phyloP scores from a whole-genome alignment of 2,113 vertebrate species.

The Psammodynastes pulverulentus region DNA sequence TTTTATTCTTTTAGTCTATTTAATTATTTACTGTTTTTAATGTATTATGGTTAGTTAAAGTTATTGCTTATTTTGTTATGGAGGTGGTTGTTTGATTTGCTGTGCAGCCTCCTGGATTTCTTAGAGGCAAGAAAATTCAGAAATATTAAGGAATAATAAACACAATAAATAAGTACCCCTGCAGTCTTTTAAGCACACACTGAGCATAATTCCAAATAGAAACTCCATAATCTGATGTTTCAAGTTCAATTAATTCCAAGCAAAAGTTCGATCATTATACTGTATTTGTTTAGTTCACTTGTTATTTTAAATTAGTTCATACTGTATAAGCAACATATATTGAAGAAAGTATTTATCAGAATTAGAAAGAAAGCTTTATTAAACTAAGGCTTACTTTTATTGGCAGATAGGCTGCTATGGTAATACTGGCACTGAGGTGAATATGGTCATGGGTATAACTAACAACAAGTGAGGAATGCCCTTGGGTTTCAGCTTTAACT shows the following conservation, averaged over 20 bases:
- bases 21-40: neutral
- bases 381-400: slow-evolving; percentile 76
- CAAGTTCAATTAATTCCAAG: neutral
- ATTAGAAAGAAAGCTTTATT: neutral
- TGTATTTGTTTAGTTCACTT: neutral
- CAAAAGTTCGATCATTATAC: neutral
- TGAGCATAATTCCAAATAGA: neutral
- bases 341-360: neutral
- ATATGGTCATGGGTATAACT: slow-evolving; percentile 81
- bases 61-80: neutral
- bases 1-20: too few species aligned
- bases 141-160: neutral
- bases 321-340: neutral
- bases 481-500: slow-evolving; percentile 77
- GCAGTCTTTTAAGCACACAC: neutral
- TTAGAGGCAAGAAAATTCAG: neutral
- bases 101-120: neutral
- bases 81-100: neutral
- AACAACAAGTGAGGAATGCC: slow-evolving; percentile 78
- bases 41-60: neutral
- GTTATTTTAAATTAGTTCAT: neutral
- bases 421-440: slow-evolving; percentile 83
- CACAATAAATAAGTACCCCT: neutral
- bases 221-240: neutral
- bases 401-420: slow-evolving; percentile 83